A percentile compares a stretch with the other conserved stretches of the same genome.
Evolutionary conservation across 2,888 invertebrate species (phyloP).

Genomic region (Allygus modestus): DNA sequence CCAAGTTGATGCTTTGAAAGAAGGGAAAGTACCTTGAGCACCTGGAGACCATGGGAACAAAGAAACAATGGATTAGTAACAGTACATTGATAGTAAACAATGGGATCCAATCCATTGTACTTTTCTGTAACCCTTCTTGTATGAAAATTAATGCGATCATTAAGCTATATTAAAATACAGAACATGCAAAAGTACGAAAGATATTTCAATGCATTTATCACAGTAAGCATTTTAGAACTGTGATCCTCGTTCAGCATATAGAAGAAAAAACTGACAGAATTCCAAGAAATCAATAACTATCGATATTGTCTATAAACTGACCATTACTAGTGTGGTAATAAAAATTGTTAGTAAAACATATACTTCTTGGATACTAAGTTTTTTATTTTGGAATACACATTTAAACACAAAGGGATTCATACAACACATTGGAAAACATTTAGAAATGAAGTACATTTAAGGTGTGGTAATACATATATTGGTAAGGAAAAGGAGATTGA

Average conservation of each 20-base stretch:
- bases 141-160: background rate
- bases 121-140: background rate
- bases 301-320: too few species aligned
- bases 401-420: background rate
- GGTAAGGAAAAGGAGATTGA: background rate
- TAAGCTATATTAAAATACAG: constrained; percentile 6
- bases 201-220: background rate
- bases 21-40: constrained; percentile 76
- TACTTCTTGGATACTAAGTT: background rate
- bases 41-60: constrained; percentile 75
- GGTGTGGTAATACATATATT: background rate
- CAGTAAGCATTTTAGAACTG: background rate
- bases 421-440: constrained; percentile 7
- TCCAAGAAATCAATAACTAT: background rate
- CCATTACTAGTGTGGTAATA: too few species aligned
- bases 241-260: background rate
- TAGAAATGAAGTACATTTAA: constrained; percentile 2
- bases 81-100: constrained; percentile 42
- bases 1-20: constrained; percentile 41
- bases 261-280: background rate
- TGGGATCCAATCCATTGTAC: constrained; percentile 36
- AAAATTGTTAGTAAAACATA: too few species aligned
- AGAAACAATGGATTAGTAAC: constrained; percentile 67
- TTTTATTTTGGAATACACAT: background rate
- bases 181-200: background rate